Base-by-base conservation (phyloP, 2,113 vertebrate genomes). In the Dipodomys merriami region DNA sequence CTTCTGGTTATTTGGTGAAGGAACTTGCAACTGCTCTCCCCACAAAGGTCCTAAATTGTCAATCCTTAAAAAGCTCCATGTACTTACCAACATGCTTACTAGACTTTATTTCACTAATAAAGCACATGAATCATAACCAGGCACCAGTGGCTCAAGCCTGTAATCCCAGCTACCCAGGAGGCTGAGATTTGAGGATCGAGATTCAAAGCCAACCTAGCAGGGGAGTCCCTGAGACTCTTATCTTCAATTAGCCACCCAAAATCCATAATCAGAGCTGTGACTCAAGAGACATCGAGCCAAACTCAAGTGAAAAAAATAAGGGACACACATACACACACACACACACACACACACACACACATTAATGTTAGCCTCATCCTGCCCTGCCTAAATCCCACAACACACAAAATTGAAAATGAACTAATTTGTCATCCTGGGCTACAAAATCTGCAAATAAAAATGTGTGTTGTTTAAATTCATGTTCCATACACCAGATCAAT, bases 1-100 rank as follows among this genome's bases (percentile, higher is more conserved):
- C 84, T 91, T 96, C 80, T 95, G 92, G 91, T 91, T 94, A 96
- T 92, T 83, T 91, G 73, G 77, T 39, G 71, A 77, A 86, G 0
- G 2, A 77, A 78, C 72, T 57, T 39, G 18, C 53, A 86, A 88
- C 44, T 27, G 8, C 84, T 57, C 76, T 83, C 82, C 85, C 90
- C 86, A 27, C 1, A 44, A 85, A 46, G 18, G 93, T 49, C 46
- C 72, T 86, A 57, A 93, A 67, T 57, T 83, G 25, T 86, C 92
- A 67, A 33, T 69, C 19, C 76, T 65, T 83, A 79, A 90, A 62
- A 95, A 13, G 46, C 25, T 84, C 12, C 49, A 57, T 49, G 74
- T 83, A 74, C 46, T 88, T 83, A 83, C 83, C 65, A 88, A 84
- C 71, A 69, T 69, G 8, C 86, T 82, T 72, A 77, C 53, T 19